phyloP scores from a whole-genome alignment of 2,888 invertebrate genomes.

The Unio pictorum region DNA sequence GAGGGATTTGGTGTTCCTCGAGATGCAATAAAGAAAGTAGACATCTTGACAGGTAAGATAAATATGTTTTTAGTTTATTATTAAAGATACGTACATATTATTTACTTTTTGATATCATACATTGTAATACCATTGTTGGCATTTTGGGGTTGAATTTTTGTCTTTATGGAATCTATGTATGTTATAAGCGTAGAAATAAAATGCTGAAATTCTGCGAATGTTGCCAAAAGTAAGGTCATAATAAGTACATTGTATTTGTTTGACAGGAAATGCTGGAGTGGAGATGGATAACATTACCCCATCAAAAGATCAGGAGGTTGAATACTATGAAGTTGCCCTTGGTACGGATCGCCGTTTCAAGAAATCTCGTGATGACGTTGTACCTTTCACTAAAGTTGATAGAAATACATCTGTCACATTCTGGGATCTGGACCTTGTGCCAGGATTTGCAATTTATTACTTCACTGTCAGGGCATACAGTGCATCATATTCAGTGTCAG shows the following conservation, averaged over 20 bases:
- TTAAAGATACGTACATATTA: too few species aligned
- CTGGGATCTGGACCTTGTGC: constrained; percentile 39
- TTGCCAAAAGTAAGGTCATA: too few species aligned
- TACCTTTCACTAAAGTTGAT: constrained; percentile 49
- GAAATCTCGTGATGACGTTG: constrained; percentile 45
- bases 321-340: constrained; percentile 48
- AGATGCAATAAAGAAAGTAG: constrained; percentile 18
- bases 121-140: too few species aligned
- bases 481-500: constrained; percentile 36
- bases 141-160: too few species aligned
- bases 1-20: constrained; percentile 51
- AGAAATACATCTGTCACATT: constrained; percentile 48
- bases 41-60: constrained; percentile 31
- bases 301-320: constrained; percentile 33
- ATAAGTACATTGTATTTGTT: neutral
- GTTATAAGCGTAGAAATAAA: too few species aligned
- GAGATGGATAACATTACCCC: constrained; percentile 15
- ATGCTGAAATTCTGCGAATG: too few species aligned
- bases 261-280: constrained; percentile 33
- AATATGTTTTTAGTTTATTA: too few species aligned
- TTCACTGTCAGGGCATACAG: constrained; percentile 53
- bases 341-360: constrained; percentile 53
- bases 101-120: too few species aligned
- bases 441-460: constrained; percentile 44
- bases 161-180: too few species aligned